A percentile compares a stretch with the other conserved stretches of the same genome.
Conservation (phyloP, 2,888 invertebrate species). For the Bimastos eiseni region DNA sequence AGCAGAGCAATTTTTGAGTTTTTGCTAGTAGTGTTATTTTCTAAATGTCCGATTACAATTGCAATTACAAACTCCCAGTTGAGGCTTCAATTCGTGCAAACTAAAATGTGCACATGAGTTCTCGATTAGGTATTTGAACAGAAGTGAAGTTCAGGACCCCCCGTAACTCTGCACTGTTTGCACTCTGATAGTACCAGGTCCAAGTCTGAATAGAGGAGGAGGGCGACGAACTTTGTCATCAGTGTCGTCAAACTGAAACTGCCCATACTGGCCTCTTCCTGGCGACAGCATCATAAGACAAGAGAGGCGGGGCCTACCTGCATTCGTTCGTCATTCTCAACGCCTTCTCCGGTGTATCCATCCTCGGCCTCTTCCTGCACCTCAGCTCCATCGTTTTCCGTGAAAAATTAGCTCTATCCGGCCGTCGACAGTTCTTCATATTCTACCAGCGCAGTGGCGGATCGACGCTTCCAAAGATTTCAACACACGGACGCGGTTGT, state of each 20-base stretch:
- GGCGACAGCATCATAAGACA: not conserved
- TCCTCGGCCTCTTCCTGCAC: constrained; percentile 16
- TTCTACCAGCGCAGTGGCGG: not conserved
- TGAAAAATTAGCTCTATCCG: not conserved
- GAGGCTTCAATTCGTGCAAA: not conserved
- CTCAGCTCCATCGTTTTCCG: constrained; percentile 20
- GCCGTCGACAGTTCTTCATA: not conserved
- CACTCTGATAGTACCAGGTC: no score
- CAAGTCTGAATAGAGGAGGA: no score
- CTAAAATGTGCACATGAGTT: not conserved
- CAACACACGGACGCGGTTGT: not conserved
- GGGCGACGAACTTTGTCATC: no score
- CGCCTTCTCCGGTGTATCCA: not conserved
- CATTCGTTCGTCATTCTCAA: not conserved
- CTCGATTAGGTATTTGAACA: not conserved
- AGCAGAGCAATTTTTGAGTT: no score
- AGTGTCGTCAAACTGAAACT: no score
- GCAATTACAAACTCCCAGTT: not conserved
- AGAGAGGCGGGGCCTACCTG: not conserved
- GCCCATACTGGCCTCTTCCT: no score
- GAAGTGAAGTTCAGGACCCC: not conserved
- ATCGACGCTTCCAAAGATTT: not conserved
- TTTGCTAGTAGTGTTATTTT: no score
- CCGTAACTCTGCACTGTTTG: no score
- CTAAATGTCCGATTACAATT: no score